Percentiles rank a stretch among this genome's conserved stretches.
phyloP scores from a whole-genome alignment of 2,888 invertebrate species.

The Odontocerum albicorne region DNA sequence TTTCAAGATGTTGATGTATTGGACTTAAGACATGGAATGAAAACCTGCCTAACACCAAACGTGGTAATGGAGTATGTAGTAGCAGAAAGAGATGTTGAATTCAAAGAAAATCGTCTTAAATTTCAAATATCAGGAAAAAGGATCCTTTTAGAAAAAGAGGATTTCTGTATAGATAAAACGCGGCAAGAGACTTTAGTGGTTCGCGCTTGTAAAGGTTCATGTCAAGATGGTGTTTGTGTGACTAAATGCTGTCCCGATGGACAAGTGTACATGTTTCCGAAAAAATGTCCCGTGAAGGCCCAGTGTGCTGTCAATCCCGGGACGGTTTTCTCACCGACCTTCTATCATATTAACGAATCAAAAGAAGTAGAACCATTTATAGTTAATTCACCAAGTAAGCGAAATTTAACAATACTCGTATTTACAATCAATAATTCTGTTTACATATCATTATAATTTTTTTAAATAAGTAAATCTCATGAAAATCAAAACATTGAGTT shows the following conservation, averaged over 20 bases:
- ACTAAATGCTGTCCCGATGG: constrained; percentile 60
- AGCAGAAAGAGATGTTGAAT: constrained; percentile 38
- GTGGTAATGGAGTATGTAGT: constrained; percentile 14
- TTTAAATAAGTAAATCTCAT: too few species aligned
- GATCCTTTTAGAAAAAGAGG: constrained; percentile 42
- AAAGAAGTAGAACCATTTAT: too few species aligned
- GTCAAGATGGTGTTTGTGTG: constrained; percentile 47
- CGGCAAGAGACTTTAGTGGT: constrained; percentile 42
- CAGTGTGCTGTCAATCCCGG: constrained; percentile 44
- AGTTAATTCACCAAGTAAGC: too few species aligned
- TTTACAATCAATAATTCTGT: too few species aligned
- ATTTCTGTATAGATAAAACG: constrained; percentile 52
- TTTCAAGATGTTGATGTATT: constrained; percentile 34
- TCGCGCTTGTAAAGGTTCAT: constrained; percentile 45
- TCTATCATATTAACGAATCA: too few species aligned
- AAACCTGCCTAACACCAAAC: constrained; percentile 12
- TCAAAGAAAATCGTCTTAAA: constrained; percentile 43
- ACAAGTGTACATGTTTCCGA: constrained; percentile 47
- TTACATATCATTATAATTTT: too few species aligned
- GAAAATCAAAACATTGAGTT: too few species aligned
- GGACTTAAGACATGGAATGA: constrained; percentile 13
- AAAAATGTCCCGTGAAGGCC: constrained; percentile 39
- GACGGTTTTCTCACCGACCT: constrained; percentile 44
- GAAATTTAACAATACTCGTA: too few species aligned
- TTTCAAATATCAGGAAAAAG: too few species aligned